phyloP scores from a whole-genome alignment of 2,113 vertebrate species.

The Corvus moneduloides region DNA sequence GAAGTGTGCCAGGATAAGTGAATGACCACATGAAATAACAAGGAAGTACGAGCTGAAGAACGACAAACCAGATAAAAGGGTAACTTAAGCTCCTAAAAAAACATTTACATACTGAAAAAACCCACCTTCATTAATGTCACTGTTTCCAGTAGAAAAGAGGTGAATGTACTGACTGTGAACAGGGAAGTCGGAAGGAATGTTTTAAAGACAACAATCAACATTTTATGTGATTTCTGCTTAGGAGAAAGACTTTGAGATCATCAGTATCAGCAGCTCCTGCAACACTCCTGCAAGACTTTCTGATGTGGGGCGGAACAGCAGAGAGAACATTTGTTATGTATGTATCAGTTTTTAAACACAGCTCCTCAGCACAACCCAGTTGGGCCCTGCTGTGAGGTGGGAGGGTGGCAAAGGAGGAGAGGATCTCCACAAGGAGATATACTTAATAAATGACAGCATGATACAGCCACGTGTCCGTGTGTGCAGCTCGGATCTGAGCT shows the following conservation, averaged over 20 bases:
- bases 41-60: not conserved
- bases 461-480: not conserved
- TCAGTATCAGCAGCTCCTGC: not conserved
- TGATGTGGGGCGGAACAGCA: not conserved
- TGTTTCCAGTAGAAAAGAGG: not conserved
- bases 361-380: not conserved
- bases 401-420: not conserved
- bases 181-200: accelerated
- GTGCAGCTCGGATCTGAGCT: slow-evolving; percentile 2
- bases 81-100: not conserved
- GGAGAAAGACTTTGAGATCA: not conserved
- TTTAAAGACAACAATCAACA: not conserved
- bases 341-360: slow-evolving; percentile 26
- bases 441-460: not conserved
- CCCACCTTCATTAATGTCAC: not conserved
- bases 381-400: not conserved
- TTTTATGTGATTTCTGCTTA: not conserved
- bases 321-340: not conserved
- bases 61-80: accelerated
- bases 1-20: not conserved
- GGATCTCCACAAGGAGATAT: not conserved
- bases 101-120: not conserved
- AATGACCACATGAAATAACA: not conserved
- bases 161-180: not conserved
- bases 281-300: not conserved